A percentile compares a stretch with the other conserved stretches of the same genome.
Evolutionary conservation across 53 echinoderm and acorn worm species (phyloP).

Genomic region (Patiria pectinifera): DNA sequence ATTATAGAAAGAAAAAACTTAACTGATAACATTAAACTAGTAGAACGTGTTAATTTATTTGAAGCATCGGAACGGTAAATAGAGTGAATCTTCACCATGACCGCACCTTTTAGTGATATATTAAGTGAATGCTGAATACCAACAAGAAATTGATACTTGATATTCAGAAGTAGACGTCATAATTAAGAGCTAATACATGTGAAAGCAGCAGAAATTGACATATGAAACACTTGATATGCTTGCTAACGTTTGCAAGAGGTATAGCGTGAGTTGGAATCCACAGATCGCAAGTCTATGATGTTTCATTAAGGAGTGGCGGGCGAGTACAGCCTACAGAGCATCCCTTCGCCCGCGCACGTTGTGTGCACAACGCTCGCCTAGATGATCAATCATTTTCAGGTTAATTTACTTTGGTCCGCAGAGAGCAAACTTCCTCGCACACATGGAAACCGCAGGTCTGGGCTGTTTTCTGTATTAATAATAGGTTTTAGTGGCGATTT

Average conservation of each 20-base stretch:
- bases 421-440: background rate
- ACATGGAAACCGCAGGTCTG: background rate
- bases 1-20: no score
- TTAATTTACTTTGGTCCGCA: background rate
- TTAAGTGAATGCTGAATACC: background rate
- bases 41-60: no score
- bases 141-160: background rate
- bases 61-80: no score
- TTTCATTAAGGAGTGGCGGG: background rate
- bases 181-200: background rate
- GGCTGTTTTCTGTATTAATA: background rate
- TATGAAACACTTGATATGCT: background rate
- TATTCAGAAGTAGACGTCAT: background rate
- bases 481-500: background rate
- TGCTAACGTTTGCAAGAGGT: background rate
- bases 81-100: background rate
- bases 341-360: background rate
- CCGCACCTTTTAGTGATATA: background rate
- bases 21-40: no score
- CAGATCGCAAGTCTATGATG: background rate
- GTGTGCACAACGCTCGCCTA: background rate
- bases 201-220: background rate
- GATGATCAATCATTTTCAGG: slow-evolving; percentile 16
- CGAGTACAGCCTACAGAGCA: background rate
- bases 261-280: background rate